Percentiles rank a stretch among this genome's conserved stretches.
Evolutionary conservation across 2,888 invertebrate species (phyloP).

Genomic region (Cephus spinipes): DNA sequence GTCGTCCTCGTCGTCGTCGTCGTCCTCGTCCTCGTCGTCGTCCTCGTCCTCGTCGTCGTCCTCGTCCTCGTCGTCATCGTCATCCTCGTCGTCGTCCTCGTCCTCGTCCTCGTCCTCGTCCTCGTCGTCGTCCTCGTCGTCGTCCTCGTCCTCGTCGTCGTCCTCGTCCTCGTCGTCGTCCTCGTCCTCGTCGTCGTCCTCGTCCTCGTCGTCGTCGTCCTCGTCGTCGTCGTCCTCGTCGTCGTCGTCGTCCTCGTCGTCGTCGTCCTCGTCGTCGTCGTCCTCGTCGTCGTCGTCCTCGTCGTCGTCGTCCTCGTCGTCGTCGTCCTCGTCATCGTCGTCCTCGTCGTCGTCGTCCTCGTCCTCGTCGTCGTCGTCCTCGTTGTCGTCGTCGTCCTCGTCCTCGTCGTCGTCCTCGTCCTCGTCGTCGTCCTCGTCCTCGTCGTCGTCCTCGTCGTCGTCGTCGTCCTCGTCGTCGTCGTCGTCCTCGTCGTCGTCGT

Average conservation of each 20-base stretch:
- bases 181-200: slow-evolving; percentile 11
- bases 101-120: not conserved
- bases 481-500: slow-evolving; percentile 6
- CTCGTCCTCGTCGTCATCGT: not conserved
- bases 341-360: slow-evolving; percentile 2
- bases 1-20: not conserved
- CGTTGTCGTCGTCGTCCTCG: too few relatives aligned
- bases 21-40: slow-evolving; percentile 1
- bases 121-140: not conserved
- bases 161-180: slow-evolving; percentile 1
- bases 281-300: slow-evolving; percentile 1
- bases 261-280: not conserved
- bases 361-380: too few relatives aligned
- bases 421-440: not conserved
- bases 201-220: slow-evolving; percentile 7
- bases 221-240: not conserved
- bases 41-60: not conserved
- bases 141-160: slow-evolving; percentile 1
- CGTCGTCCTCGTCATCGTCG: not conserved
- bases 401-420: slow-evolving; percentile 1
- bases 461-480: slow-evolving; percentile 10
- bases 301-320: not conserved
- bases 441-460: slow-evolving; percentile 9
- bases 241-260: not conserved
- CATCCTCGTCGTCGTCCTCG: too few relatives aligned